Conservation (phyloP, 2,797 vertebrate species). For the Pangasius krempfi region DNA sequence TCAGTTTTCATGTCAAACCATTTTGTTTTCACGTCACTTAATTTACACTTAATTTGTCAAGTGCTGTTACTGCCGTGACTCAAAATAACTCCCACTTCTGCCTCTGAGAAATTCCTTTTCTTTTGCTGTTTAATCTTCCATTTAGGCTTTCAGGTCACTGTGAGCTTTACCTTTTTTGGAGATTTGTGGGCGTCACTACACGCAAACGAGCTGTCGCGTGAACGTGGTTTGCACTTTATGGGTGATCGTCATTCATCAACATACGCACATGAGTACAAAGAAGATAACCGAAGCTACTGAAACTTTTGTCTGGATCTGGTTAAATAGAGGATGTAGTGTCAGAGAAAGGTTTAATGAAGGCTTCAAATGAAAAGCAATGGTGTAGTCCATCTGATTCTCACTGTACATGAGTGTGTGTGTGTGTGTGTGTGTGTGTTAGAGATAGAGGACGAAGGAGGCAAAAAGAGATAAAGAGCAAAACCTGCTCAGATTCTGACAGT, state of each 20-base stretch:
- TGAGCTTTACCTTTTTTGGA: not conserved
- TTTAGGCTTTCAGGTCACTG: not conserved
- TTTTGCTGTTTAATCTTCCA: not conserved
- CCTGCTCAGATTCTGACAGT: not conserved
- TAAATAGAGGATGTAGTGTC: not conserved
- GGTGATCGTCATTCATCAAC: no score
- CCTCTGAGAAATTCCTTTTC: not conserved
- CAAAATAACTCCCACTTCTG: not conserved
- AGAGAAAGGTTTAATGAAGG: not conserved
- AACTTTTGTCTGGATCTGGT: not conserved
- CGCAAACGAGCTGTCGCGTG: not conserved
- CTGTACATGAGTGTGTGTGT: not conserved
- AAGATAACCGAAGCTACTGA: not conserved
- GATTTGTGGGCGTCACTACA: not conserved
- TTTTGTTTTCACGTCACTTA: not conserved
- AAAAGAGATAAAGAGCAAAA: not conserved
- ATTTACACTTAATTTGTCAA: not conserved
- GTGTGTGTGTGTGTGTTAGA: not conserved
- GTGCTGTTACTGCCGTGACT: not conserved
- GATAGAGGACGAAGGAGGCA: not conserved
- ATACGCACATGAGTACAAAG: not conserved
- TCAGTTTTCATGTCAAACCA: not conserved
- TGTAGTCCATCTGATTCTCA: not conserved
- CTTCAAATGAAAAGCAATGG: not conserved
- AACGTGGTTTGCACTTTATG: not conserved